Base-by-base conservation (phyloP, 2,888 invertebrate species). In the Bugulina stolonifera region DNA sequence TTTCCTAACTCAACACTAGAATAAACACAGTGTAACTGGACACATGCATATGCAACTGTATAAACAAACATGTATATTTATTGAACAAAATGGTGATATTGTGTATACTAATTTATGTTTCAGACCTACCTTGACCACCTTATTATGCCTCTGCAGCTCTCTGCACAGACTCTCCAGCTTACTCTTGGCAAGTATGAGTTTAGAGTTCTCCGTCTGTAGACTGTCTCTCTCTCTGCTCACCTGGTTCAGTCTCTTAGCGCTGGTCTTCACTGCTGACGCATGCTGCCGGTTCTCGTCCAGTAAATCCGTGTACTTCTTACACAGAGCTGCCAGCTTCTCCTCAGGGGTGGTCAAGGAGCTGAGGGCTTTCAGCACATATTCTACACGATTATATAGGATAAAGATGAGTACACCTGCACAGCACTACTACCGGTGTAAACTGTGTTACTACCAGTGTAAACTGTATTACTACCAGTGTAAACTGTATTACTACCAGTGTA, bases 121-220 rank as follows among this genome's bases (percentile, higher is more conserved):
- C n/a, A 82, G 76, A 76, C 57, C 27, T 86, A 92, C 91, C 87
- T 93, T 93, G 25, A 95, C 91, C 71, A 91, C 89, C 83, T 94
- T 94, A 82, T 95, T 94, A 79, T 94, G 91, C 81, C 91, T 91
- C 85, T 96, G 96, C 64, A 97, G 87, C 83, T 96, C 95, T 14
- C 96, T 86, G 81, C 96, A 96, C 1, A 97, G 87, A 81, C 90
- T 91, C 83, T 96, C 95, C 77, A 97, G 85, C 80, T 93, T 90
- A 34, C 91, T 90, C 76, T 92, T 90, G 69, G 93, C 89, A 69
- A 93, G 87, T 71, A 93, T 88, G 70, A 90, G 89, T 85, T 93
- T 93, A 77, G 91, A 92, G 75, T 91, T 89, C 79, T 95, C 94
- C 71, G 89, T 87, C 80, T 93, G 91, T 69, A 92, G 82, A 77